Evolutionary conservation across 2,113 vertebrate genomes (phyloP), one percentile per base, ranked within the genome.

Genomic region (Suncus etruscus): DNA sequence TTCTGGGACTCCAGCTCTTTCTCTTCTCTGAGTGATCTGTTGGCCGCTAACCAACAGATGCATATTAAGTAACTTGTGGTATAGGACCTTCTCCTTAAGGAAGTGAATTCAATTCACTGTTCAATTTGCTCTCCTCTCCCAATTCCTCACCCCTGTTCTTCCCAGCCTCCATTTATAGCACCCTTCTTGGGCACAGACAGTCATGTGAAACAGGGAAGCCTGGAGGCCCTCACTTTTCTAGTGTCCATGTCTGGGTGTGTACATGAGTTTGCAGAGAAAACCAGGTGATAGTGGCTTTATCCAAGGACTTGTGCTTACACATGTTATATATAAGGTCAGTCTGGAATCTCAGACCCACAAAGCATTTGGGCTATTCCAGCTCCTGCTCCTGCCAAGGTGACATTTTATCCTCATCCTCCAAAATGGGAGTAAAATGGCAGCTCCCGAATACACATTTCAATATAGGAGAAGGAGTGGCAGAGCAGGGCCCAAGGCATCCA

Each of bases 371-470:
- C 58, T 54, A 39, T 58, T 51, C 32, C 83, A 29, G 47, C 54
- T 20, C 51, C 47, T 25, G 5, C 12, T 11, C 51, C 7, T 11
- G 9, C 11, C 2, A 24, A 29, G 18, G 83, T 47, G 29, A 87
- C 61, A 2, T 9, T 6, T 79, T 3, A 2, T 50, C 74, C 51
- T 74, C 16, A 1, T 11, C 22, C 29, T 22, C 58, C 54, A 73
- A 39, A 77, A 27, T 39, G 69, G 25, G 9, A 1, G 45, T n/a
- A 20, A 12, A 31, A 58, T 0, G 0, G 20, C 2, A 0, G 31
- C 29, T 16, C 18, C 20, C 1, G 0, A 15, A 2, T 8, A 16
- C 10, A 3, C 47, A 25, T 1, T 29, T 27, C 39, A 25, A 47
- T 15, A 22, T 14, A 68, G 27, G 51, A 25, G 15, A 73, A 27